phyloP scores from a whole-genome alignment of 2,888 invertebrate species.

The Nipponacmea schrenckii region DNA sequence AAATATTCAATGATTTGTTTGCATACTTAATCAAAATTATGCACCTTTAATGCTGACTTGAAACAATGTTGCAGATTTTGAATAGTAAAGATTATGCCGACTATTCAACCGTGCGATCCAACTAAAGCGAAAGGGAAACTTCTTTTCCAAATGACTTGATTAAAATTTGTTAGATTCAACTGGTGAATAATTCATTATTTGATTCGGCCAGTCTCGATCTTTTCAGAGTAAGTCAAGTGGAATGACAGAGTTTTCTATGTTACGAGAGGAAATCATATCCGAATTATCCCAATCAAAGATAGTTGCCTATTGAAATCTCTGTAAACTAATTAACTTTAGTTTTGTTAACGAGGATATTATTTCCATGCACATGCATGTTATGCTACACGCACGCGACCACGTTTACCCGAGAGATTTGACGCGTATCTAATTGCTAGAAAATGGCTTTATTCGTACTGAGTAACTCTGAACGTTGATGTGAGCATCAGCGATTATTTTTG shows the following conservation, averaged over 20 bases:
- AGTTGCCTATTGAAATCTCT: constrained; percentile 15
- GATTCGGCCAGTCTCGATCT: neutral
- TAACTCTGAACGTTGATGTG: constrained; percentile 2
- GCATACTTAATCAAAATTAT: no score
- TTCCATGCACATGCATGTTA: constrained; percentile 11
- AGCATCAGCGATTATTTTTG: constrained; percentile 4
- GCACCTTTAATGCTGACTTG: no score
- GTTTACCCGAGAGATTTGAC: constrained; percentile 16
- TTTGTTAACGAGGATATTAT: constrained; percentile 7
- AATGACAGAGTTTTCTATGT: neutral
- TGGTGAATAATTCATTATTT: constrained; percentile 6
- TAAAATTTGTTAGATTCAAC: neutral
- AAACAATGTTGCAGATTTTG: no score
- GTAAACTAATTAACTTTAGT: constrained; percentile 18
- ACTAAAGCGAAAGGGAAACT: no score
- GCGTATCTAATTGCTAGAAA: constrained; percentile 32
- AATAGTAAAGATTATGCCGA: no score
- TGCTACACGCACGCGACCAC: constrained; percentile 17
- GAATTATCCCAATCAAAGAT: neutral
- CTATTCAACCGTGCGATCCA: no score
- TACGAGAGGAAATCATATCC: neutral
- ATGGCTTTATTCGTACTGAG: constrained; percentile 22
- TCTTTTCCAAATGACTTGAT: neutral
- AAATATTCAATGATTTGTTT: no score
- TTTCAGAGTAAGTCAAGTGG: neutral